Conservation (phyloP, 2,113 vertebrate species). For the Phalacrocorax carbo region DNA sequence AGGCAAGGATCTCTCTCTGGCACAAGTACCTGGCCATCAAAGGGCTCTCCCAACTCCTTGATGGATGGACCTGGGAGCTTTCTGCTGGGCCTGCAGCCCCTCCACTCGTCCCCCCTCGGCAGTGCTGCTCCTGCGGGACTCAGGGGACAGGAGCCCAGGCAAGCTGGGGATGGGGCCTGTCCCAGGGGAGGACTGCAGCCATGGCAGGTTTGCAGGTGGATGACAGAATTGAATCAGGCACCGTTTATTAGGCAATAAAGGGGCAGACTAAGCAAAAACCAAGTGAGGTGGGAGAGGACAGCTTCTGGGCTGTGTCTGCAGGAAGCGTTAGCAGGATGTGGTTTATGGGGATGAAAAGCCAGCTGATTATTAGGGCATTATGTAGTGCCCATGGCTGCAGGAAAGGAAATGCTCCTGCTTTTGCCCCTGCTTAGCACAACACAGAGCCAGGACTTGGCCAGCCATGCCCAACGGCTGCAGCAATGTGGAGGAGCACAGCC, state of each 20-base stretch:
- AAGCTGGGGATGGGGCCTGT: background rate
- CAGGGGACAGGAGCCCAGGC: background rate
- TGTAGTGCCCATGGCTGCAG: background rate
- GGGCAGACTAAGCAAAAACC: background rate
- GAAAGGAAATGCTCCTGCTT: background rate
- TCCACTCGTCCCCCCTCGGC: rapidly evolving
- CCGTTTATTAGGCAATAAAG: background rate
- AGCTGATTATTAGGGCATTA: background rate
- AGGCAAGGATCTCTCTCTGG: background rate
- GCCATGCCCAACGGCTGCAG: background rate
- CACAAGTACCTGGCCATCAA: background rate
- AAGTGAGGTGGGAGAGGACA: background rate
- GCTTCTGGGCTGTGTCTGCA: background rate
- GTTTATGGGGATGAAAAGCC: background rate
- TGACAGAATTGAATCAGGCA: background rate
- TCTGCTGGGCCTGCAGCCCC: background rate
- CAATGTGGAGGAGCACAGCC: background rate
- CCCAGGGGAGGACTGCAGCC: background rate
- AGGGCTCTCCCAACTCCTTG: background rate
- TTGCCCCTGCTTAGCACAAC: background rate
- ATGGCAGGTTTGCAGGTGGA: rapidly evolving
- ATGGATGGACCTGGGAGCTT: background rate
- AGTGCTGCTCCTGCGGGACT: background rate
- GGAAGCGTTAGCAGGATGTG: background rate
- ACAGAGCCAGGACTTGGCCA: background rate